Conservation (phyloP, 2,797 vertebrate genomes). For the Petrocephalus sullivani region DNA sequence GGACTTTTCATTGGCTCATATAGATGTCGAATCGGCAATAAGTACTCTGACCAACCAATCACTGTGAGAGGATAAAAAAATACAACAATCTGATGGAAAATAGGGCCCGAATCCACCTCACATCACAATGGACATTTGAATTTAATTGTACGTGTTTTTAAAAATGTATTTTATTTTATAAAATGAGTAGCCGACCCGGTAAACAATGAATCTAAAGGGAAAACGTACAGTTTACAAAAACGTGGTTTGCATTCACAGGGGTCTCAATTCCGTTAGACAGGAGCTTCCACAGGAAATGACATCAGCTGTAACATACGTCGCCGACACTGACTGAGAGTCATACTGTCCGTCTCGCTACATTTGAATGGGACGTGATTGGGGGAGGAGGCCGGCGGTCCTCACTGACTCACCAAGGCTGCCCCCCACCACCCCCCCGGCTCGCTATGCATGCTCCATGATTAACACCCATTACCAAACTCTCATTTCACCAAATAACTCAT, state of each 20-base stretch:
- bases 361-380: not conserved
- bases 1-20: not conserved
- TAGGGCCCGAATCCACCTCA: not conserved
- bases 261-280: not conserved
- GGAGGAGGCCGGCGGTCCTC: not conserved
- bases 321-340: not conserved
- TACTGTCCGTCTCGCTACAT: not conserved
- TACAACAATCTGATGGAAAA: not conserved
- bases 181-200: not conserved
- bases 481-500: constrained; percentile 43
- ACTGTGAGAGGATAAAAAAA: constrained; percentile 13
- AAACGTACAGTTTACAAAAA: constrained; percentile 8
- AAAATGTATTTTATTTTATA: not conserved
- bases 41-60: not conserved
- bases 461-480: constrained; percentile 29
- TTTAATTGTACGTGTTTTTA: constrained; percentile 4
- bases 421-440: constrained; percentile 26
- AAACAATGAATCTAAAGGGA: not conserved
- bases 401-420: not conserved
- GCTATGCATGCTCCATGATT: constrained; percentile 59
- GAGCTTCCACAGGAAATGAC: not conserved
- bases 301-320: not conserved
- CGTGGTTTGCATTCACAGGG: not conserved
- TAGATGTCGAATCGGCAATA: constrained; percentile 2
- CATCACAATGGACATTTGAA: not conserved